phyloP scores from a whole-genome alignment of 1,140 invertebrate genomes.

The Caenorhabditis latens region DNA sequence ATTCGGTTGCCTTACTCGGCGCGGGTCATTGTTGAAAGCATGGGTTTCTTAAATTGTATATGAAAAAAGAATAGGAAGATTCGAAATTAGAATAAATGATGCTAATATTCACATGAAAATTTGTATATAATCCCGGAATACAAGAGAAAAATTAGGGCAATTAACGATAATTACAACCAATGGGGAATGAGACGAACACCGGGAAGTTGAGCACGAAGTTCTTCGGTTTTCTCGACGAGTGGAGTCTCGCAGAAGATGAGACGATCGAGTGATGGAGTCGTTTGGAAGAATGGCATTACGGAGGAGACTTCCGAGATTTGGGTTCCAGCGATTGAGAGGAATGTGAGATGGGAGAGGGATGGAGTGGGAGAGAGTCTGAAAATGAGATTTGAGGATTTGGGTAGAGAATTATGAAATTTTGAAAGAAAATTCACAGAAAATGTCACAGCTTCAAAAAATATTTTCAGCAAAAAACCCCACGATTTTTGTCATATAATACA shows the following conservation, averaged over 20 bases:
- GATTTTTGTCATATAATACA: no score
- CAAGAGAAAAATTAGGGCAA: neutral
- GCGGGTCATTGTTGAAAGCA: neutral
- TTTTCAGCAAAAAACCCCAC: no score
- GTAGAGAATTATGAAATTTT: no score
- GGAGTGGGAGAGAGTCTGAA: neutral
- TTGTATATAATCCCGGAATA: neutral
- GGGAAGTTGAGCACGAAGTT: neutral
- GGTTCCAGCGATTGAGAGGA: neutral
- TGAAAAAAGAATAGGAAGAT: no score
- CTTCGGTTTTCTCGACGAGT: conserved; percentile 44
- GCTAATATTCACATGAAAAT: neutral
- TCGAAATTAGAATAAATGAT: no score
- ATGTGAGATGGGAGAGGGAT: neutral
- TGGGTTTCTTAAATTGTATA: neutral
- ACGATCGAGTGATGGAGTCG: conserved; percentile 35
- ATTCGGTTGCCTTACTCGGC: neutral
- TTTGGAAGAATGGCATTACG: conserved; percentile 8
- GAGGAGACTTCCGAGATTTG: neutral
- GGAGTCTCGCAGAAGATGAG: conserved; percentile 44
- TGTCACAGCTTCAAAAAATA: no score
- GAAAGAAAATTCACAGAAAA: no score
- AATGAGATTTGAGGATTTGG: neutral
- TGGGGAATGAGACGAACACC: conserved; percentile 48
- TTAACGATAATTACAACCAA: conserved; percentile 11